Evolutionary conservation across 1,140 invertebrate species (phyloP).

Genomic region (Campoletis sonorensis): DNA sequence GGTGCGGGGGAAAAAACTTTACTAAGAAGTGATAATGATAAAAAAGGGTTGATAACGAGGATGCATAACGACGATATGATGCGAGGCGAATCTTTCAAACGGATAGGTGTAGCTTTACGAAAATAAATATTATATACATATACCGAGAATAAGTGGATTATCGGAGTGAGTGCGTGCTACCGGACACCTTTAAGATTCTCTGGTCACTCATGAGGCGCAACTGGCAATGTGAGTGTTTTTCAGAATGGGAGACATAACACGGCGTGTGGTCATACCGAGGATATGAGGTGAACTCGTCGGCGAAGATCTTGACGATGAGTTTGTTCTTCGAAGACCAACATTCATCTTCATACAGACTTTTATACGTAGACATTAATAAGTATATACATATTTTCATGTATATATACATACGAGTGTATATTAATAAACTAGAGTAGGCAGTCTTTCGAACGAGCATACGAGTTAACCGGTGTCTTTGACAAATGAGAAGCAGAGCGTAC

Average conservation of each 20-base stretch:
- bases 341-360: neutral
- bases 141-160: slow-evolving; percentile 32
- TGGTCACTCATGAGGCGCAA: neutral
- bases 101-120: slow-evolving; percentile 11
- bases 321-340: slow-evolving; percentile 24
- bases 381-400: neutral
- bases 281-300: neutral
- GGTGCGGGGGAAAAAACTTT: too few species aligned
- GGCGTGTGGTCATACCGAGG: slow-evolving; percentile 11
- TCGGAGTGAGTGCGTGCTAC: neutral
- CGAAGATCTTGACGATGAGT: slow-evolving; percentile 27
- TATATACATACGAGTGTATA: neutral
- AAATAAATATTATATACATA: slow-evolving; percentile 4
- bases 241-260: neutral
- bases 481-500: slow-evolving; percentile 26
- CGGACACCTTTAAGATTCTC: slow-evolving; percentile 10
- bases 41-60: neutral
- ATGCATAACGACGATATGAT: neutral
- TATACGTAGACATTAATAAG: neutral
- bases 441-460: neutral
- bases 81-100: neutral
- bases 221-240: slow-evolving; percentile 6
- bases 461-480: slow-evolving; percentile 19
- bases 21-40: neutral
- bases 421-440: slow-evolving; percentile 9